Percentiles rank a stretch among this genome's conserved stretches.
phyloP scores from a whole-genome alignment of 1,140 invertebrate species.

The Odontomachus brunneus region DNA sequence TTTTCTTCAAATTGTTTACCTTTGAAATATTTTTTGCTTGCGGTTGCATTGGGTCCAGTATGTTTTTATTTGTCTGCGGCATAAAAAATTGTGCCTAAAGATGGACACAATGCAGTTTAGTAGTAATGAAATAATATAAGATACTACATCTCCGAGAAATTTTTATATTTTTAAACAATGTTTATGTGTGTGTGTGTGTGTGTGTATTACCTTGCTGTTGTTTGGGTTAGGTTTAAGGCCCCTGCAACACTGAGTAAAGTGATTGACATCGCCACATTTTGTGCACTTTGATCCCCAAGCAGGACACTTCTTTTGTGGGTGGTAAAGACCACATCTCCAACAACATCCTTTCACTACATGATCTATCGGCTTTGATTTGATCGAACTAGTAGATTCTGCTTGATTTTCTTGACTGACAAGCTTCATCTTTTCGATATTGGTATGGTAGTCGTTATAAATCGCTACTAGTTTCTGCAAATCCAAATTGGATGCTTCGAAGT shows the following conservation, averaged over 20 bases:
- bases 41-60: neutral
- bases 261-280: slow-evolving; percentile 54
- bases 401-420: slow-evolving; percentile 30
- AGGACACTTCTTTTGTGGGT: slow-evolving; percentile 58
- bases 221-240: neutral
- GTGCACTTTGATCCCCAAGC: slow-evolving; percentile 64
- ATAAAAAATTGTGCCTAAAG: neutral
- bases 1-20: slow-evolving; percentile 8
- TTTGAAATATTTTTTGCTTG: neutral
- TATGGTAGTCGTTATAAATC: slow-evolving; percentile 50
- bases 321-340: slow-evolving; percentile 53
- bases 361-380: neutral
- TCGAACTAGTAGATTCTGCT: neutral
- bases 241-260: slow-evolving; percentile 29
- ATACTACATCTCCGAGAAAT: too few species aligned
- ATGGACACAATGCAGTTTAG: neutral
- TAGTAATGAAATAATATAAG: neutral
- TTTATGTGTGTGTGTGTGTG: too few species aligned
- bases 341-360: slow-evolving; percentile 41
- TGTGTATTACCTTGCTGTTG: slow-evolving; percentile 13
- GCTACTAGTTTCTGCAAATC: slow-evolving; percentile 43
- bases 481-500: slow-evolving; percentile 65
- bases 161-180: neutral
- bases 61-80: slow-evolving; percentile 18
- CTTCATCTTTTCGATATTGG: slow-evolving; percentile 23